Conservation (phyloP, 2,113 vertebrate species). For the Ptychochromis oligacanthus region DNA sequence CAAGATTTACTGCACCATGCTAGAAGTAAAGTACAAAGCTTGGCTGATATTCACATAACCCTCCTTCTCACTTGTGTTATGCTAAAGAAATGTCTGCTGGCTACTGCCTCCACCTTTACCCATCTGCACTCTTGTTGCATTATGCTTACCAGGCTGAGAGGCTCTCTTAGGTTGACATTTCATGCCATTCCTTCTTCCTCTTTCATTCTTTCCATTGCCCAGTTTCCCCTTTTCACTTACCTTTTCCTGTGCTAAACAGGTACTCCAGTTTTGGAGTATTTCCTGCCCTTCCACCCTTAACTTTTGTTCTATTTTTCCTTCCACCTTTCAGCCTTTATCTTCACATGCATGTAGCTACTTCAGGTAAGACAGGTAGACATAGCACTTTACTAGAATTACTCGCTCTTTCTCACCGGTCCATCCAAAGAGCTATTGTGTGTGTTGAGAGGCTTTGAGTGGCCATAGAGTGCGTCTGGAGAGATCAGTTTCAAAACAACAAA, state of each 20-base stretch:
- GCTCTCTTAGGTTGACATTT: constrained; percentile 18
- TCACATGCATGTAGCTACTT: constrained; percentile 58
- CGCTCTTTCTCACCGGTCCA: constrained; percentile 47
- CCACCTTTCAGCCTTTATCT: constrained; percentile 58
- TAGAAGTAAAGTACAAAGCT: background rate
- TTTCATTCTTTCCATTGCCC: background rate
- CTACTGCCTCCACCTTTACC: background rate
- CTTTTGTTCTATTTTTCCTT: constrained; percentile 43
- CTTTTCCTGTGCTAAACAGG: constrained; percentile 54
- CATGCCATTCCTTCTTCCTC: background rate
- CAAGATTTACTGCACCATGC: background rate
- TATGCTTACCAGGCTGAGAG: constrained; percentile 9
- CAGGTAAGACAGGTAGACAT: constrained; percentile 54
- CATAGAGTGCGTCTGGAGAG: constrained; percentile 59
- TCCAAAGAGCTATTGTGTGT: constrained; percentile 67
- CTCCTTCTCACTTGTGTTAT: background rate
- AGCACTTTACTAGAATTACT: constrained; percentile 63
- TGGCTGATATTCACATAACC: background rate
- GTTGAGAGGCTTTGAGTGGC: constrained; percentile 73
- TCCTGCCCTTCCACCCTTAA: constrained; percentile 52
- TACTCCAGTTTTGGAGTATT: constrained; percentile 60
- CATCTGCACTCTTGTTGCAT: background rate
- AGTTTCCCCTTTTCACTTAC: background rate
- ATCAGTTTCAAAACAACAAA: constrained; percentile 73
- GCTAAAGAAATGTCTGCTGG: background rate